These are phyloP conservation scores for Dryas iulia DNA, from an alignment of 1,140 invertebrate species.

Conservation along the genomic window DNA sequence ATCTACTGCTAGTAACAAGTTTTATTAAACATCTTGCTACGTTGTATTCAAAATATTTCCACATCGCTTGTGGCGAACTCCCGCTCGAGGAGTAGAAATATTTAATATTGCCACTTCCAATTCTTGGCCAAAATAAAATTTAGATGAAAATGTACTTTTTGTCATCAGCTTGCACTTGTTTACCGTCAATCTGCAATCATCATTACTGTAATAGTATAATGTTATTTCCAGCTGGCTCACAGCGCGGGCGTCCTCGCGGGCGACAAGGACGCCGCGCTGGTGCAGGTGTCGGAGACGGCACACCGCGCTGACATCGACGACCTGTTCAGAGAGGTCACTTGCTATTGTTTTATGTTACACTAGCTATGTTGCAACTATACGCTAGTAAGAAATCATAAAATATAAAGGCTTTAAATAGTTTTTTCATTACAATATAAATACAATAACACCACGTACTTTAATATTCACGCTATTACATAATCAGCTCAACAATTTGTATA, in stretches of 20 bases:
- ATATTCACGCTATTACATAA: background rate
- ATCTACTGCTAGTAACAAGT: no score
- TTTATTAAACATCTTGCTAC: no score
- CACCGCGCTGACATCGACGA: slow-evolving; percentile 34
- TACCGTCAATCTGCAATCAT: no score
- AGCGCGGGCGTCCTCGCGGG: slow-evolving; percentile 37
- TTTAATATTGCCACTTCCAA: no score
- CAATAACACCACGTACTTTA: background rate
- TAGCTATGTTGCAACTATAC: background rate
- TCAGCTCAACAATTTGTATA: background rate
- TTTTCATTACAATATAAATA: background rate
- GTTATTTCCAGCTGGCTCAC: slow-evolving; percentile 33
- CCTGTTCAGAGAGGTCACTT: slow-evolving; percentile 45
- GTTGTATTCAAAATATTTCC: no score
- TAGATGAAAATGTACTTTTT: no score
- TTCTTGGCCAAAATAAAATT: no score
- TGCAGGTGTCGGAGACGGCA: slow-evolving; percentile 9
- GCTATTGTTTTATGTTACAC: background rate
- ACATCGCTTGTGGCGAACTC: no score
- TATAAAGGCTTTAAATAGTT: background rate
- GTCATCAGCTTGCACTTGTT: no score
- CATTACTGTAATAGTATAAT: no score
- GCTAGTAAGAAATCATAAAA: background rate
- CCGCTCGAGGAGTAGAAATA: no score
- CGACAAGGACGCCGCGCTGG: slow-evolving; percentile 23